Percentiles rank a stretch among this genome's conserved stretches.
Evolutionary conservation across 2,113 vertebrate species (phyloP).

Genomic region (Sylvicapra grimmia): DNA sequence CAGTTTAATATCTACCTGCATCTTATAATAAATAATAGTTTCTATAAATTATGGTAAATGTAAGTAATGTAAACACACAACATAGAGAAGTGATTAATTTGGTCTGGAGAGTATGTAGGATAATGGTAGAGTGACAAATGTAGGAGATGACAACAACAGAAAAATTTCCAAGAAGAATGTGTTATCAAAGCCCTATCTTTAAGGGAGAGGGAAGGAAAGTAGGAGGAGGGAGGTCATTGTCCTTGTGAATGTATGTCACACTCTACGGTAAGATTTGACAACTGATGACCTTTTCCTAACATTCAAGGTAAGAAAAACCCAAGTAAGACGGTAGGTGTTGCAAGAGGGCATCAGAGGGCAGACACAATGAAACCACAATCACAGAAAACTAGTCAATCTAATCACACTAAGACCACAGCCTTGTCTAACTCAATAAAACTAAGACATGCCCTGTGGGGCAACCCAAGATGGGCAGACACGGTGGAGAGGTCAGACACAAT

Average conservation of each 20-base stretch:
- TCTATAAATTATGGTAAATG: not conserved
- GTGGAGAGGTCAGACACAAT: too few relatives aligned
- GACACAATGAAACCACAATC: too few relatives aligned
- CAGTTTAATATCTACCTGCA: not conserved
- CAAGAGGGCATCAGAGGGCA: too few relatives aligned
- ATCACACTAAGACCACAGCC: too few relatives aligned
- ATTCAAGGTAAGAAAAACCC: too few relatives aligned
- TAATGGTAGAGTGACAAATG: not conserved
- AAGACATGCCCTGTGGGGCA: too few relatives aligned
- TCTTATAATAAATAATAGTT: not conserved
- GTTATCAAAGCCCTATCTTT: not conserved
- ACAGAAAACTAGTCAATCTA: too few relatives aligned
- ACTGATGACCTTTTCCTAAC: not conserved
- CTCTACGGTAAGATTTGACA: not conserved
- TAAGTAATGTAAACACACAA: not conserved
- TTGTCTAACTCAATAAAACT: too few relatives aligned
- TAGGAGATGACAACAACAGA: not conserved
- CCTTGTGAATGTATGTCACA: not conserved
- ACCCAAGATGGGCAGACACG: too few relatives aligned
- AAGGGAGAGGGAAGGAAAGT: not conserved
- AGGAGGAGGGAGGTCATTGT: not conserved
- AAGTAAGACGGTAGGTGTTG: too few relatives aligned
- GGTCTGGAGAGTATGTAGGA: not conserved
- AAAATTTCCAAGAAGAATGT: not conserved
- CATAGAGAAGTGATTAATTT: not conserved